These are phyloP conservation scores for Florisuga fusca DNA, from an alignment of 2,797 vertebrate species.

Conservation along the genomic window DNA sequence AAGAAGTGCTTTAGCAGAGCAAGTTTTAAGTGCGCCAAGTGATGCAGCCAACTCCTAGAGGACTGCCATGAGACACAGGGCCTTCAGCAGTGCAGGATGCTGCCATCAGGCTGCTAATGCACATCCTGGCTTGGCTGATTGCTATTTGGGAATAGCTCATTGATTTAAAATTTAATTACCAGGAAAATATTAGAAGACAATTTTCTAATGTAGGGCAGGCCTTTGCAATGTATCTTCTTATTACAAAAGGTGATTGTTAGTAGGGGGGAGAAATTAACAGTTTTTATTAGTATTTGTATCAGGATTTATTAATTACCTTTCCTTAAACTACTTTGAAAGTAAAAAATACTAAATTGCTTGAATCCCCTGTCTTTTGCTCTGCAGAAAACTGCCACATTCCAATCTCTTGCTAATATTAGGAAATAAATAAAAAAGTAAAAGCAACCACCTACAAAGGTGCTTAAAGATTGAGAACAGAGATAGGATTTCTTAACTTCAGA, in stretches of 20 bases:
- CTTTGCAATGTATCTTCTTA: background rate
- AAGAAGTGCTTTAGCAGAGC: constrained; percentile 28
- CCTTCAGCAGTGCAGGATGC: background rate
- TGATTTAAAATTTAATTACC: constrained; percentile 49
- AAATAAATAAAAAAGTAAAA: background rate
- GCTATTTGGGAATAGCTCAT: constrained; percentile 23
- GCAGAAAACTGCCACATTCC: background rate
- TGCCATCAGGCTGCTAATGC: constrained; percentile 64
- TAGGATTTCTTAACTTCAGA: background rate
- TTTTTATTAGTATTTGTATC: background rate
- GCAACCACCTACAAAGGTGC: background rate
- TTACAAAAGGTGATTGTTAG: background rate
- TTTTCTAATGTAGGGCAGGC: background rate
- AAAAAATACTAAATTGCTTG: background rate
- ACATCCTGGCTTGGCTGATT: constrained; percentile 12
- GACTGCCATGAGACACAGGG: background rate
- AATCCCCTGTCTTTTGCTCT: background rate
- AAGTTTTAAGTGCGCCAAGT: constrained; percentile 25
- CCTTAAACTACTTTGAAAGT: background rate
- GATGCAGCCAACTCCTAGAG: background rate
- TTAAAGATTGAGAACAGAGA: background rate
- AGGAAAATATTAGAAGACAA: constrained; percentile 19
- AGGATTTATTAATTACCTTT: background rate
- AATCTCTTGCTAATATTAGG: background rate
- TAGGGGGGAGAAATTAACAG: background rate